phyloP scores from a whole-genome alignment of 1,140 invertebrate species.

The Procambarus virginalis region DNA sequence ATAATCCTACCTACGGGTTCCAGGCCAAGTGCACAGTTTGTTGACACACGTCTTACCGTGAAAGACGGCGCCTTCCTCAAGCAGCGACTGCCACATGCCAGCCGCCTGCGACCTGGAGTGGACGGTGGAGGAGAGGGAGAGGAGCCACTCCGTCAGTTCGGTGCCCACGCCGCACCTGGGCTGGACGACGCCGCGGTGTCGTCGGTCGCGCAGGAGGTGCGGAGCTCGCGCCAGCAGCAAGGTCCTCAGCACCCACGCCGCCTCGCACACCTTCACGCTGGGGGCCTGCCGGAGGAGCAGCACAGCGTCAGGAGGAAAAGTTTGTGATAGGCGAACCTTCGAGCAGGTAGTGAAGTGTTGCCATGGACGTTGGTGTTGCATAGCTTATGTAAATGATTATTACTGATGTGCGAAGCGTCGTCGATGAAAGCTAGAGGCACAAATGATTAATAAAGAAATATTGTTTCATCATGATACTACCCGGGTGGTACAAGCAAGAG shows the following conservation, averaged over 20 bases:
- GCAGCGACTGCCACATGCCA: slow-evolving; percentile 88
- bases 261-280: slow-evolving; percentile 80
- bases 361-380: no score
- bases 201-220: slow-evolving; percentile 80
- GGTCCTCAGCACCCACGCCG: slow-evolving; percentile 82
- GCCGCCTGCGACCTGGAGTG: slow-evolving; percentile 83
- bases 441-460: no score
- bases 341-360: no score
- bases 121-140: slow-evolving; percentile 74
- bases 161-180: slow-evolving; percentile 74
- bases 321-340: no score
- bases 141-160: slow-evolving; percentile 88
- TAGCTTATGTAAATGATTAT: no score
- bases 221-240: slow-evolving; percentile 80
- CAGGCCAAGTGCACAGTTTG: no score
- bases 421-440: no score
- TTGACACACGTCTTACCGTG: slow-evolving; percentile 79
- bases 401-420: no score
- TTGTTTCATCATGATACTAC: no score
- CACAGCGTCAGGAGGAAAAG: no score
- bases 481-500: no score
- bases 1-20: no score
- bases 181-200: slow-evolving; percentile 73
- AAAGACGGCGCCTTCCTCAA: slow-evolving; percentile 86
- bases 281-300: slow-evolving; percentile 75